phyloP scores from a whole-genome alignment of 1,140 invertebrate genomes.

The Drosophila nasuta region DNA sequence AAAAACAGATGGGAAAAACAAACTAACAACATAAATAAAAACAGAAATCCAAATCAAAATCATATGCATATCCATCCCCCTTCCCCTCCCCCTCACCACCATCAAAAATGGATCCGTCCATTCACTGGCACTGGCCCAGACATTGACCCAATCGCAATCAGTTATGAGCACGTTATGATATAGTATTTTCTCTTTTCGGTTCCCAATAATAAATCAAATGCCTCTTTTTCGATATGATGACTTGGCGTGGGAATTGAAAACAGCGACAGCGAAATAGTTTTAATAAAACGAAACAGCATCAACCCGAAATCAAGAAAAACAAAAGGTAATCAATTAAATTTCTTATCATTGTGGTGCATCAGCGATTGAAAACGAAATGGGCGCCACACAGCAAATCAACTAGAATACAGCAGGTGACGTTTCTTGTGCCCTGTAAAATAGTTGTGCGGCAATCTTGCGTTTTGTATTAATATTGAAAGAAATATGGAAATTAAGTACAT shows the following conservation, averaged over 20 bases:
- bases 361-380: conserved; percentile 54
- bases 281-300: conserved; percentile 64
- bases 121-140: conserved; percentile 35
- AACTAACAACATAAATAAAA: conserved; percentile 15
- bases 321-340: conserved; percentile 82
- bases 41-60: conserved; percentile 19
- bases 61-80: conserved; percentile 16
- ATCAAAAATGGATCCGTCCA: conserved; percentile 8
- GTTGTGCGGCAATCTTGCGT: background rate
- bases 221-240: conserved; percentile 42
- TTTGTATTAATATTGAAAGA: background rate
- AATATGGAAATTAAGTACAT: background rate
- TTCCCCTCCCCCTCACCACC: too few relatives aligned
- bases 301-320: conserved; percentile 44
- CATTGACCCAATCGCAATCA: conserved; percentile 53
- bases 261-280: conserved; percentile 72
- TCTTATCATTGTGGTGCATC: conserved; percentile 84
- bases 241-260: conserved; percentile 76
- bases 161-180: conserved; percentile 51
- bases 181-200: conserved; percentile 59
- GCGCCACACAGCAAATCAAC: conserved; percentile 39
- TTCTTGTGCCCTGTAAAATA: conserved; percentile 28
- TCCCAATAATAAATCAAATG: conserved; percentile 58
- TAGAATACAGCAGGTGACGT: conserved; percentile 17
- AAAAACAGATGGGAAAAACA: too few relatives aligned